Conservation (phyloP, 2,113 vertebrate genomes). For the Jaculus jaculus region DNA sequence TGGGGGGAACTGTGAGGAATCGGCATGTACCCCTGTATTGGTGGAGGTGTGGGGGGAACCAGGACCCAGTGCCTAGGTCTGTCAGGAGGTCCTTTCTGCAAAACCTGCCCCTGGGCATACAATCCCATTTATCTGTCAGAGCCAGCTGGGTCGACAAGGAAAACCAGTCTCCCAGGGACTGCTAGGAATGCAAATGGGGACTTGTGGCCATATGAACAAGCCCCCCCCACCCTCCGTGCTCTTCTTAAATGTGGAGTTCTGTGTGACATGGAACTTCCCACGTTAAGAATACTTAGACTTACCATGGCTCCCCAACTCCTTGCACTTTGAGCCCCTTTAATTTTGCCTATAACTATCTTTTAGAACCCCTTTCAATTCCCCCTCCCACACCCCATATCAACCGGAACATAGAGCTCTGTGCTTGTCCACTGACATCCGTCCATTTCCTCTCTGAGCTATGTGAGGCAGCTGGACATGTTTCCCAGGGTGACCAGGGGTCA, state of each 20-base stretch:
- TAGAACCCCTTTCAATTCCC: not conserved
- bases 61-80: conserved; percentile 37
- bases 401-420: no score
- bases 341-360: not conserved
- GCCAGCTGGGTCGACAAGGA: conserved; percentile 54
- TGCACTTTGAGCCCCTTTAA: not conserved
- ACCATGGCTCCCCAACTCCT: conserved; percentile 5
- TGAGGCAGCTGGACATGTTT: not conserved
- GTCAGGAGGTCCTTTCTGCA: not conserved
- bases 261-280: not conserved
- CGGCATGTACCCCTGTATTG: not conserved
- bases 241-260: not conserved
- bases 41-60: conserved; percentile 21
- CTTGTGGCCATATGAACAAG: not conserved
- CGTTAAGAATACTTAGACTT: conserved; percentile 37
- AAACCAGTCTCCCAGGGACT: conserved; percentile 28
- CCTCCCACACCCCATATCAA: not conserved
- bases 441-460: not conserved
- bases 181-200: conserved; percentile 61
- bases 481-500: not conserved
- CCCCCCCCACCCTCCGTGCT: not conserved
- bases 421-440: not conserved
- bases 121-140: conserved; percentile 60
- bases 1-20: not conserved
- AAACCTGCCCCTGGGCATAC: conserved; percentile 57